Evolutionary conservation across 1,140 invertebrate genomes (phyloP), one percentile per base, ranked within the genome.

Genomic region (Orchesella cincta): DNA sequence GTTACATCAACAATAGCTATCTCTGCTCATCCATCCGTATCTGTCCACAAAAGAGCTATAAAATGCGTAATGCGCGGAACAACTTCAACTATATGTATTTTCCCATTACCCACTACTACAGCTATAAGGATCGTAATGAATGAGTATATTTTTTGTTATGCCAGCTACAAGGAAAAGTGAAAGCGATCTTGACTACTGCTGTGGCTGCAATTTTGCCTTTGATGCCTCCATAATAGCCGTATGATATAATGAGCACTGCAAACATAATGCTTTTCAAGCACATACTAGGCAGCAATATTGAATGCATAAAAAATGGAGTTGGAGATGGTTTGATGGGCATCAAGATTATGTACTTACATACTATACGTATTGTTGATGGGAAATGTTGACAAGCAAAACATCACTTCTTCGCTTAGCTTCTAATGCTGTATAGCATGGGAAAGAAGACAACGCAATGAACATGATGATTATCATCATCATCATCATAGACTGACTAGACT

Each of bases 141-240:
- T 46, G 54, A 57, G 54, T 23, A 67, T 14, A 67, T n/a, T n/a
- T n/a, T n/a, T n/a, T n/a, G n/a, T n/a, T n/a, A n/a, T n/a, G 23
- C 23, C 52, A 67, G 62, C 31, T 26, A 67, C 62, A 31, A 67
- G 31, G 62, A 33, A 67, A 67, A 67, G 62, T 67, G 62, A 67
- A 67, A 67, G 62, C 62, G 62, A 67, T 67, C 62, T 67, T 67
- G 62, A 67, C 62, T 67, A 29, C 31, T 67, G 62, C 26, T 16
- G 54, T 23, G 62, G 29, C 14, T 67, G 23, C 52, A 12, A 67
- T 67, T 67, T 67, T 57, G 52, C 52, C 52, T 57, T 67, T 67
- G 62, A 67, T 29, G 62, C 62, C 31, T 67, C 62, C 62, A 67
- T 57, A 57, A 57, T 57, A n/a, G 23, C 12, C 23, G 5, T 57